phyloP scores from a whole-genome alignment of 2,888 invertebrate genomes.

The Netelia melanura region DNA sequence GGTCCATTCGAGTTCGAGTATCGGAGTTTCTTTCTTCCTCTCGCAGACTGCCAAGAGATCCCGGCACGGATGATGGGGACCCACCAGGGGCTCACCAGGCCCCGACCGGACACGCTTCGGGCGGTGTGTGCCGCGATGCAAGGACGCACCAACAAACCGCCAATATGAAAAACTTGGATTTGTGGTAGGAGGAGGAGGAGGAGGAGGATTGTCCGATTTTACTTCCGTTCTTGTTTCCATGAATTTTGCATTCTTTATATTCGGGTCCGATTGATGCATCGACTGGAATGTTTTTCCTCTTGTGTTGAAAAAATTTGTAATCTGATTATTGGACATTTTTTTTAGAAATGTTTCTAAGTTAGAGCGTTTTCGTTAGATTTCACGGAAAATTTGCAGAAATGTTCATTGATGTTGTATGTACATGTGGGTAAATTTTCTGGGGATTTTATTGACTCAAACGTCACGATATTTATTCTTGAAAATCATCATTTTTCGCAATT shows the following conservation, averaged over 20 bases:
- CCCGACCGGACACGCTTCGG: constrained; percentile 55
- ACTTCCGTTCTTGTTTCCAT: background rate
- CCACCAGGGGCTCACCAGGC: background rate
- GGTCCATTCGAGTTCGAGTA: constrained; percentile 18
- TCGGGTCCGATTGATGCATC: background rate
- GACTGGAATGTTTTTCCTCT: background rate
- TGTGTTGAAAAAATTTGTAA: background rate
- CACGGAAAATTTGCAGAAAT: no score
- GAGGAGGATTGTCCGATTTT: constrained; percentile 28
- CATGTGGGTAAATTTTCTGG: no score
- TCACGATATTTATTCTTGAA: no score
- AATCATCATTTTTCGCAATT: no score
- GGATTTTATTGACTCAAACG: no score
- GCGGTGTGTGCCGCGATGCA: constrained; percentile 60
- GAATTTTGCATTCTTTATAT: background rate
- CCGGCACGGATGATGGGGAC: background rate
- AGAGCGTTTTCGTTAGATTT: no score
- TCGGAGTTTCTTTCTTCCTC: constrained; percentile 45
- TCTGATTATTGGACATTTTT: no score
- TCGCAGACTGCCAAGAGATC: background rate
- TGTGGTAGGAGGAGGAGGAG: constrained; percentile 14
- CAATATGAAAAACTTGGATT: constrained; percentile 41
- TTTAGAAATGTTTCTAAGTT: no score
- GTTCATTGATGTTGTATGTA: no score
- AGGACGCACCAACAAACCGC: constrained; percentile 62